Conservation (phyloP, 2,888 invertebrate species). For the Trachelus troglodyta region DNA sequence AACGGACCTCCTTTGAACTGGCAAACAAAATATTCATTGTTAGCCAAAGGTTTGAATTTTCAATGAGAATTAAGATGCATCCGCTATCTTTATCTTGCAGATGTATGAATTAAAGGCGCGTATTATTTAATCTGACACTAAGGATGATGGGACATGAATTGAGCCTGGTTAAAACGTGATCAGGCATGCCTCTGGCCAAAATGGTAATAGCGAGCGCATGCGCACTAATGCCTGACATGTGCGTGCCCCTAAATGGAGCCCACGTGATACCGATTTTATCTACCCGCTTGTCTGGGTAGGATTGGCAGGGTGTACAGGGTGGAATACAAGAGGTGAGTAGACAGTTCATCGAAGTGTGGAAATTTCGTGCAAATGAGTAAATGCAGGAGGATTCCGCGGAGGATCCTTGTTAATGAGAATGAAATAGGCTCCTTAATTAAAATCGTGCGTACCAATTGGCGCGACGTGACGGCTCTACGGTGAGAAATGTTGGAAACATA, state of each 20-base stretch:
- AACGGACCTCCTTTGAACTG: not conserved
- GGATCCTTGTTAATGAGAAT: not conserved
- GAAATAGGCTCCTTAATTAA: not conserved
- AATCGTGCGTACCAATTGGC: not conserved
- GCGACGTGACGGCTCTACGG: not conserved
- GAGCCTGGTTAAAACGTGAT: not conserved
- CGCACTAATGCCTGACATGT: slow-evolving; percentile 26
- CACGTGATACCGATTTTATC: slow-evolving; percentile 18
- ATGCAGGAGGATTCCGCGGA: not conserved
- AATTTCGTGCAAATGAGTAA: not conserved
- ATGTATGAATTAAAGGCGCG: not conserved
- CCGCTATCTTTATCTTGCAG: not conserved
- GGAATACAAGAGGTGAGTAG: not conserved
- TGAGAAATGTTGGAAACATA: slow-evolving; percentile 27
- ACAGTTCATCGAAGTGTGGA: not conserved
- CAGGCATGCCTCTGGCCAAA: not conserved
- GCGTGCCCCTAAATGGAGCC: slow-evolving; percentile 47
- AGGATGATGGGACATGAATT: not conserved
- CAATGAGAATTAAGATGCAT: not conserved
- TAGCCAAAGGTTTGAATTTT: not conserved
- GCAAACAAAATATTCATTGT: not conserved
- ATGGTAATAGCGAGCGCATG: not conserved
- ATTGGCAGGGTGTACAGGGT: not conserved
- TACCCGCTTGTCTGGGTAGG: slow-evolving; percentile 32
- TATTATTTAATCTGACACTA: not conserved